phyloP scores from a whole-genome alignment of 2,888 invertebrate genomes.

The Slavum lentiscoides region DNA sequence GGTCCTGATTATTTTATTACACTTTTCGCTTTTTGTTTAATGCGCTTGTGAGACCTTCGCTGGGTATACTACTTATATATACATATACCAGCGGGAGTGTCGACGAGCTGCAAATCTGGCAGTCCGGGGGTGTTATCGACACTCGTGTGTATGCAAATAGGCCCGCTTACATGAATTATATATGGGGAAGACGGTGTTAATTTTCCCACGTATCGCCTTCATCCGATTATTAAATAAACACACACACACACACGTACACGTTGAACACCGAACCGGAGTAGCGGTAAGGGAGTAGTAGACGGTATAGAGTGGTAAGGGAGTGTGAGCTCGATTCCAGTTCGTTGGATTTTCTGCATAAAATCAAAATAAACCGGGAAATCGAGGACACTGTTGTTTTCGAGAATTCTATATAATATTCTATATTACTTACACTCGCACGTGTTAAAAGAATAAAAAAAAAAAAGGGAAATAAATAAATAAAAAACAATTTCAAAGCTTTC shows the following conservation, averaged over 20 bases:
- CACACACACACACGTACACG: not conserved
- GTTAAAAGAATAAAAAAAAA: no score
- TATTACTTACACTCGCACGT: no score
- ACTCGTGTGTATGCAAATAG: conserved; percentile 46
- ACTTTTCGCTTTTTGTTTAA: not conserved
- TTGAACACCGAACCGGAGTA: not conserved
- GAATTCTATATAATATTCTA: not conserved
- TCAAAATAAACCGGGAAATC: conserved; percentile 21
- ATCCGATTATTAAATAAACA: conserved; percentile 53
- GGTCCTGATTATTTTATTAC: conserved; percentile 26
- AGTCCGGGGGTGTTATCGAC: conserved; percentile 40
- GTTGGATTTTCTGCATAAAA: conserved; percentile 14
- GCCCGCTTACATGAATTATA: conserved; percentile 51
- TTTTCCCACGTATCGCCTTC: conserved; percentile 52
- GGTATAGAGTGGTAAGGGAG: no score
- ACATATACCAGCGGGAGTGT: conserved; percentile 1
- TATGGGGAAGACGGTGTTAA: conserved; percentile 48
- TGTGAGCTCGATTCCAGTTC: conserved; percentile 15
- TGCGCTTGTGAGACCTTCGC: conserved; percentile 18
- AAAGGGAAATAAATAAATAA: no score
- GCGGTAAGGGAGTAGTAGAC: not conserved
- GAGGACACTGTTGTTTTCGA: not conserved
- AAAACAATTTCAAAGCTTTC: no score
- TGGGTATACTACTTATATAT: not conserved
- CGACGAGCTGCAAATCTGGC: conserved; percentile 37